A percentile compares a stretch with the other conserved stretches of the same genome.
Conservation (phyloP, 2,888 invertebrate genomes). For the Agonopterix heracliana region DNA sequence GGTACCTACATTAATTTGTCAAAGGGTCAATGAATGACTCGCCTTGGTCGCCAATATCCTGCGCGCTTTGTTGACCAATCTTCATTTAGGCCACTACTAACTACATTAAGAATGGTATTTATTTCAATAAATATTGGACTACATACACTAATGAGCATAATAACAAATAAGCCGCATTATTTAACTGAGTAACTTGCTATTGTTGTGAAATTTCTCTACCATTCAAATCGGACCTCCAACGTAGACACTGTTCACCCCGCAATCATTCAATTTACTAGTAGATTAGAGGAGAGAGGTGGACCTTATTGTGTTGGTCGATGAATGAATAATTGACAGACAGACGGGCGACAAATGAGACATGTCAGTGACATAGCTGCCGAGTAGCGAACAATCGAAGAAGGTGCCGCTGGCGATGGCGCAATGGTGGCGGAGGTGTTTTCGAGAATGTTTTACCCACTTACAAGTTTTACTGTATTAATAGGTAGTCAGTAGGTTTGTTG, state of each 20-base stretch:
- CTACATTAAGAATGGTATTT: constrained; percentile 4
- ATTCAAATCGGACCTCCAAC: no score
- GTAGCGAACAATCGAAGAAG: constrained; percentile 18
- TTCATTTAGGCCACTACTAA: constrained; percentile 8
- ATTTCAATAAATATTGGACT: constrained; percentile 1
- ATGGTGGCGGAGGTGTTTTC: constrained; percentile 8
- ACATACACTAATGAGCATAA: constrained; percentile 2
- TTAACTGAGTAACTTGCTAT: no score
- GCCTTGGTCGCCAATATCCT: constrained; percentile 40
- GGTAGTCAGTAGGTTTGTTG: no score
- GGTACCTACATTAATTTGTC: constrained; percentile 9
- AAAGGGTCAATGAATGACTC: constrained; percentile 27
- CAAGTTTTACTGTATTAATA: no score
- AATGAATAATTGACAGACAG: constrained; percentile 25
- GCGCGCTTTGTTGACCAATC: constrained; percentile 38
- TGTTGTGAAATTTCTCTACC: no score
- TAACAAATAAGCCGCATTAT: background rate
- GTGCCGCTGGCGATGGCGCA: constrained; percentile 13
- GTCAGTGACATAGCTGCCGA: constrained; percentile 19
- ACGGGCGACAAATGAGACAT: constrained; percentile 30
- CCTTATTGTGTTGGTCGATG: constrained; percentile 9
- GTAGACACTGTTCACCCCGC: no score
- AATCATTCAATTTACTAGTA: background rate
- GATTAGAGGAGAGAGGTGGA: constrained; percentile 1
- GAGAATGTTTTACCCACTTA: background rate